Conservation (phyloP, 2,888 invertebrate species). For the Andricus quercusramuli region DNA sequence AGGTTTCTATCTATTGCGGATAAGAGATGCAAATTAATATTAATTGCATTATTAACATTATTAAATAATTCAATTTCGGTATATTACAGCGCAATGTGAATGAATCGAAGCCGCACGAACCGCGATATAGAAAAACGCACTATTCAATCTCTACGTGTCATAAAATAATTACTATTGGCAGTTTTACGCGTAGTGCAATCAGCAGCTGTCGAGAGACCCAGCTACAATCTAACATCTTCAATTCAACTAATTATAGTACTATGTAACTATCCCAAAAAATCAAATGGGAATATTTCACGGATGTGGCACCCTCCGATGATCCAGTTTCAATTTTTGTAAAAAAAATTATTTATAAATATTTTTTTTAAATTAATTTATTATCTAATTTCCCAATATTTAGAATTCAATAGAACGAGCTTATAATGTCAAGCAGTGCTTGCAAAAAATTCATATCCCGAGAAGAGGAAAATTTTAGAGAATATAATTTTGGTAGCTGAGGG, state of each 20-base stretch:
- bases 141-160: conserved; percentile 63
- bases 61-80: conserved; percentile 6
- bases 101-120: conserved; percentile 31
- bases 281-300: conserved; percentile 48
- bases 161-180: conserved; percentile 62
- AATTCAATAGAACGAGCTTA: conserved; percentile 17
- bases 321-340: not conserved
- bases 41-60: conserved; percentile 19
- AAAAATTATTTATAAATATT: not conserved
- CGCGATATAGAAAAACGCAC: conserved; percentile 36
- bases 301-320: conserved; percentile 53
- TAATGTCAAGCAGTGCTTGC: conserved; percentile 9
- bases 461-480: not conserved
- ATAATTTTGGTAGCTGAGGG: not conserved
- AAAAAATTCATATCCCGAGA: conserved; percentile 6
- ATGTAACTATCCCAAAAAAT: conserved; percentile 41
- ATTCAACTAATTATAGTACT: conserved; percentile 50
- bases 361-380: not conserved
- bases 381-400: not conserved
- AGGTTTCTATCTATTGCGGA: not conserved
- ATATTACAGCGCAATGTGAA: conserved; percentile 20
- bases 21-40: conserved; percentile 10
- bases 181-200: conserved; percentile 71
- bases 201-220: conserved; percentile 65
- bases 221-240: conserved; percentile 57